Base-by-base conservation (phyloP, 2,888 invertebrate species). In the Pyrochroa serraticornis region DNA sequence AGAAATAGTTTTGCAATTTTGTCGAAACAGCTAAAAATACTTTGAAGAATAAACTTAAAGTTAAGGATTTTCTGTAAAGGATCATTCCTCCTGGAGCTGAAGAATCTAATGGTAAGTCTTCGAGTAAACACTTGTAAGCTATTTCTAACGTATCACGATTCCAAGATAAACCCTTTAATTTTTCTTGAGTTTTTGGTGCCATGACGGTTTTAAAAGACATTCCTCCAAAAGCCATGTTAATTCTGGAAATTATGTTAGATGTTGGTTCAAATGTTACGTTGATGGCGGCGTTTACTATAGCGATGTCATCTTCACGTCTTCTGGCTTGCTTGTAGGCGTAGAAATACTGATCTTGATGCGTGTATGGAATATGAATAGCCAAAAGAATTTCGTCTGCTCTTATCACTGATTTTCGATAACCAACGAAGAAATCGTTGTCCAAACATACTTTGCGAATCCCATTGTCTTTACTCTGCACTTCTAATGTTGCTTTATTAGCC, bases 291-390 rank as follows among this genome's bases (percentile, higher is more conserved):
- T 95, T 97, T 0, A 97, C 97, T 67, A 97, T 95, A 1, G 97
- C 93, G 66, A 97, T 97, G 75, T 97, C 97, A 75, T 97, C 97
- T 70, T 97, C 97, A 52, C 92, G 84, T 59, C 97, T 81, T 71
- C 91, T 89, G 0, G 97, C 91, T 83, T 97, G 97, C 77, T 97
- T 97, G 74, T 91, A 95, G 0, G 91, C 91, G 70, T 88, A 85
- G 71, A 93, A 88, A 79, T 86, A 90, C 80, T 93, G 90, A 69
- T 85, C 82, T 72, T 83, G 71, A 30, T 75, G 75, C 0, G 90
- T 87, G 71, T 86, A 92, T 0, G 95, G 95, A 63, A 97, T 86
- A 63, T 85, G 83, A 36, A 97, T 85, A 0, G 89, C 87, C 8
- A 91, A 72, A n/a, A 97, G 81, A 42, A 97, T 80, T 81, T 97